Evolutionary conservation across 2,888 invertebrate genomes (phyloP).

Genomic region (Dusona sp.): DNA sequence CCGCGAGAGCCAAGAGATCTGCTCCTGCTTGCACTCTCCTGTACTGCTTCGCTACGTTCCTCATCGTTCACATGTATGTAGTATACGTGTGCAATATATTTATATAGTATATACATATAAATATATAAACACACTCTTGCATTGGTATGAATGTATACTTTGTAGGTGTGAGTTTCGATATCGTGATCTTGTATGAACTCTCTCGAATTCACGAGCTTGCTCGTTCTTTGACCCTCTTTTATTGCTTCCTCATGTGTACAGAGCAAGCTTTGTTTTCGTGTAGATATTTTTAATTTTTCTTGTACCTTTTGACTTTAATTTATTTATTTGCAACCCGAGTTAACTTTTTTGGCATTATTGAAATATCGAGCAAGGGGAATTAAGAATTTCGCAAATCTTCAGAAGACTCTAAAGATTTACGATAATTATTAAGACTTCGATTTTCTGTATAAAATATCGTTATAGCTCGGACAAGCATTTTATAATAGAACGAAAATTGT

Average conservation of each 20-base stretch:
- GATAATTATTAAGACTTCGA: neutral
- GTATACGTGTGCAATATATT: neutral
- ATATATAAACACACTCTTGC: neutral
- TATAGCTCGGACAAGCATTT: neutral
- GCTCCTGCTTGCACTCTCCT: constrained; percentile 60
- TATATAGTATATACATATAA: constrained; percentile 1
- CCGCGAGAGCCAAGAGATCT: constrained; percentile 62
- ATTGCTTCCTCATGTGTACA: constrained; percentile 33
- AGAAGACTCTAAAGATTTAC: too few species aligned
- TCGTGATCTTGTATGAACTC: constrained; percentile 39
- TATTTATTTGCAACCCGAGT: neutral
- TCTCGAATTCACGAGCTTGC: constrained; percentile 39
- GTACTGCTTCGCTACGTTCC: constrained; percentile 49
- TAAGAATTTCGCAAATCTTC: neutral
- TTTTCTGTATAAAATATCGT: neutral
- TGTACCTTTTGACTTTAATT: neutral
- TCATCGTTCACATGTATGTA: constrained; percentile 44
- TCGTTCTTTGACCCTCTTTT: constrained; percentile 49
- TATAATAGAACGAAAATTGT: neutral
- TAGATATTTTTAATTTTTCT: neutral
- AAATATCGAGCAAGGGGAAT: neutral
- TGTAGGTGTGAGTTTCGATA: constrained; percentile 42
- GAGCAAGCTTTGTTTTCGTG: constrained; percentile 33
- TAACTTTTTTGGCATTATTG: neutral
- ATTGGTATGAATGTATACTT: neutral